phyloP scores from a whole-genome alignment of 2,113 vertebrate genomes.

The Bubalus kerabau region DNA sequence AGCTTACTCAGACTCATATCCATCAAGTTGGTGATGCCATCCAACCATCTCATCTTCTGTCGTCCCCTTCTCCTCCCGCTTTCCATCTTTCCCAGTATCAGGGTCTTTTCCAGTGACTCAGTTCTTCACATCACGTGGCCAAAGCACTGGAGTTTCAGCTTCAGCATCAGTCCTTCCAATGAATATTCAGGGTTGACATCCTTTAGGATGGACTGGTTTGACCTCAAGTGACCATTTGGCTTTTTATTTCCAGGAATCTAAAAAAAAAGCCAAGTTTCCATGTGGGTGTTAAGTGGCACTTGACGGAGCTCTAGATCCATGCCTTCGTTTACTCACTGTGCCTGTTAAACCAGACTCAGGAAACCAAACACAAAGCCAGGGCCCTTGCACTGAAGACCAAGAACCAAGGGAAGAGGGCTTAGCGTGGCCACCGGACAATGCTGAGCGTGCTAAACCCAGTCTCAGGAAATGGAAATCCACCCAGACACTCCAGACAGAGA shows the following conservation, averaged over 20 bases:
- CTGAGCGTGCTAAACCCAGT: rapidly evolving
- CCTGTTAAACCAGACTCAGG: not conserved
- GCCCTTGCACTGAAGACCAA: not conserved
- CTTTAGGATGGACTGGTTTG: not conserved
- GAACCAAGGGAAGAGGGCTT: not conserved
- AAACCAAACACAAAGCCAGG: slow-evolving; percentile 32
- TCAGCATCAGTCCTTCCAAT: not conserved
- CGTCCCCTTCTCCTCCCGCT: rapidly evolving
- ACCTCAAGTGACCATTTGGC: not conserved
- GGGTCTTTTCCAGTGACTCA: not conserved
- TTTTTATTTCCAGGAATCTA: not conserved
- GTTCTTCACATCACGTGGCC: not conserved
- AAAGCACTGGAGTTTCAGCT: not conserved
- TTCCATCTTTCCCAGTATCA: not conserved
- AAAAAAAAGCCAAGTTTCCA: not conserved
- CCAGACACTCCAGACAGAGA: not conserved
- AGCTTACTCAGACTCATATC: not conserved
- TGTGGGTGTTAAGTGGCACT: not conserved
- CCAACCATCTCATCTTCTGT: not conserved
- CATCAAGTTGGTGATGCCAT: not conserved
- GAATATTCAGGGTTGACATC: not conserved
- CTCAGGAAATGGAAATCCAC: rapidly evolving
- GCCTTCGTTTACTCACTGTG: not conserved
- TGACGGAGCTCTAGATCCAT: slow-evolving; percentile 21
- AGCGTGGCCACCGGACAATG: not conserved